These are phyloP conservation scores for Limnephilus lunatus DNA, from an alignment of 2,888 invertebrate species.

Conservation along the genomic window DNA sequence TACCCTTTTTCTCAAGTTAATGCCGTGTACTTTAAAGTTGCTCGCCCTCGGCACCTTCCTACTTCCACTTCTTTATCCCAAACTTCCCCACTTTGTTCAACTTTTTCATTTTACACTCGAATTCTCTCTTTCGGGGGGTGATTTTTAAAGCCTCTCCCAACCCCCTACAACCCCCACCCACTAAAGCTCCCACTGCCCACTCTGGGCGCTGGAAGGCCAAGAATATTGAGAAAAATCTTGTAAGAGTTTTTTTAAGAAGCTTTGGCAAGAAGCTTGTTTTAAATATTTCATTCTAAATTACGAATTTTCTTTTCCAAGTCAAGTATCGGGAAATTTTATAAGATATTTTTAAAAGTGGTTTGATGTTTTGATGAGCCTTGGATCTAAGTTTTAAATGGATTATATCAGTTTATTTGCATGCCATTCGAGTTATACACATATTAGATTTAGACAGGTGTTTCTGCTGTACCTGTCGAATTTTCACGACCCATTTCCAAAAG, in stretches of 20 bases:
- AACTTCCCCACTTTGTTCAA: slow-evolving; percentile 53
- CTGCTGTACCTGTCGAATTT: too few species aligned
- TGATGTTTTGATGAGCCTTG: too few species aligned
- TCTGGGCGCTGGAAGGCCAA: neutral
- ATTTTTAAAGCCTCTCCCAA: slow-evolving; percentile 44
- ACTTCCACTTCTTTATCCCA: slow-evolving; percentile 24
- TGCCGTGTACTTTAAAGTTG: slow-evolving; percentile 35
- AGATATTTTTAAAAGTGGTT: too few species aligned
- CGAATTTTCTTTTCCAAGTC: neutral
- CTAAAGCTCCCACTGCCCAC: neutral
- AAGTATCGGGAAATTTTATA: neutral
- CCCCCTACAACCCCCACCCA: slow-evolving; percentile 6
- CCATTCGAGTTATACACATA: too few species aligned
- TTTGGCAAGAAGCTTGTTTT: neutral
- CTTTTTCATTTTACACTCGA: slow-evolving; percentile 50
- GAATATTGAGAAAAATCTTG: slow-evolving; percentile 15
- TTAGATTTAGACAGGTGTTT: too few species aligned
- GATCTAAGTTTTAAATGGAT: too few species aligned
- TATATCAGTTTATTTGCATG: too few species aligned
- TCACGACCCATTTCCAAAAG: too few species aligned
- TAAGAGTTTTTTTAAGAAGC: neutral
- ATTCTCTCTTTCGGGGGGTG: slow-evolving; percentile 28
- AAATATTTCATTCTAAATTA: neutral
- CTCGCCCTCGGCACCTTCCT: slow-evolving; percentile 37
- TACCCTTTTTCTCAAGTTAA: slow-evolving; percentile 48